These are phyloP conservation scores for Drosophila diplacantha DNA, from an alignment of 2,888 invertebrate species.

Conservation along the genomic window DNA sequence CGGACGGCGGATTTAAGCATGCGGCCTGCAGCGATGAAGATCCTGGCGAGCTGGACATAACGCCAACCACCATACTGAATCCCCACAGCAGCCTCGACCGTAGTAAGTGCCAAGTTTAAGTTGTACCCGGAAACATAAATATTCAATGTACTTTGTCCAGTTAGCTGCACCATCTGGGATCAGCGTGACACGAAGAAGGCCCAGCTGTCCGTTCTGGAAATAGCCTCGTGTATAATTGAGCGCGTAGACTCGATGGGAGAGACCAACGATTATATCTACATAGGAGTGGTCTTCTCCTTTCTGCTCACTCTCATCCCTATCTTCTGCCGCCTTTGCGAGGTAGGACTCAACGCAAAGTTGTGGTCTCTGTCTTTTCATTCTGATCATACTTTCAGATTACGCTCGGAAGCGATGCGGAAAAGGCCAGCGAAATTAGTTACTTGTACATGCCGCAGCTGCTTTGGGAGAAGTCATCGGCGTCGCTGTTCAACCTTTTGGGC, in stretches of 20 bases:
- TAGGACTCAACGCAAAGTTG: slow-evolving; percentile 25
- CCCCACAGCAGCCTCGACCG: slow-evolving; percentile 86
- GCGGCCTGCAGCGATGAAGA: slow-evolving; percentile 78
- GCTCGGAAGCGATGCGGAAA: slow-evolving; percentile 70
- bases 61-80: slow-evolving; percentile 86
- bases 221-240: slow-evolving; percentile 95
- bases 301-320: slow-evolving; percentile 82
- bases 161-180: slow-evolving; percentile 97
- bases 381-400: slow-evolving; percentile 64
- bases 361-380: background rate
- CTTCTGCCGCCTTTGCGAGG: slow-evolving; percentile 78
- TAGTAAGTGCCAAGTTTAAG: slow-evolving; percentile 79
- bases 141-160: slow-evolving; percentile 78
- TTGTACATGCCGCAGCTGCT: slow-evolving; percentile 76
- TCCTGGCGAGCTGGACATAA: slow-evolving; percentile 81
- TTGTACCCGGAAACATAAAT: no score
- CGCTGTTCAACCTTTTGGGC: slow-evolving; percentile 77
- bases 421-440: slow-evolving; percentile 75
- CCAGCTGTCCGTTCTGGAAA: slow-evolving; percentile 94
- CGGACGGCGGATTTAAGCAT: slow-evolving; percentile 80
- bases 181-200: slow-evolving; percentile 93
- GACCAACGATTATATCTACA: slow-evolving; percentile 87
- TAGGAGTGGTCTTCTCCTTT: slow-evolving; percentile 82
- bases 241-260: slow-evolving; percentile 91
- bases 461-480: slow-evolving; percentile 77